A percentile compares a stretch with the other conserved stretches of the same genome.
Evolutionary conservation across 2,888 invertebrate species (phyloP).

Genomic region (Harpalus rubripes): DNA sequence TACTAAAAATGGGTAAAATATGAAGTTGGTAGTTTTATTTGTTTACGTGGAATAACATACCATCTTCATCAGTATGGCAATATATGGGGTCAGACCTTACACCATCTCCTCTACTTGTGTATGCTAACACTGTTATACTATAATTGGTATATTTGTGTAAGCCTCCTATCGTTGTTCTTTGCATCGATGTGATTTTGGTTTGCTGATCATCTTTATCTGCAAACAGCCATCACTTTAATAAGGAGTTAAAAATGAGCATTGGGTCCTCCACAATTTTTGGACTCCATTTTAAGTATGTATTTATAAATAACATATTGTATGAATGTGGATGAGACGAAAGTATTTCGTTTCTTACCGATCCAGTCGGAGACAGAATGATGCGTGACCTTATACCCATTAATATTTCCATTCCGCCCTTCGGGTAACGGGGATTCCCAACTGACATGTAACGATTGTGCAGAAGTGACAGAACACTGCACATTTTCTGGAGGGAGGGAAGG

Average conservation of each 20-base stretch:
- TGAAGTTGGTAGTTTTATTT: too few relatives aligned
- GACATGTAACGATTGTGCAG: conserved; percentile 91
- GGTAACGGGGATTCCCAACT: conserved; percentile 91
- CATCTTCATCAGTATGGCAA: conserved; percentile 94
- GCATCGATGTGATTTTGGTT: conserved; percentile 86
- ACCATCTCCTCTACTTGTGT: conserved; percentile 94
- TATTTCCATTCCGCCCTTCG: conserved; percentile 90
- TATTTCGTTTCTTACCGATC: conserved; percentile 86
- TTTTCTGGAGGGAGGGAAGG: conserved; percentile 92
- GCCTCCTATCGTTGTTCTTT: conserved; percentile 86
- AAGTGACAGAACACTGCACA: conserved; percentile 88
- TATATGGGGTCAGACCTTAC: conserved; percentile 90
- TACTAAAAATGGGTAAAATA: conserved; percentile 79
- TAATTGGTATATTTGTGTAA: conserved; percentile 94
- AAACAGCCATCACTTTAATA: conserved; percentile 68
- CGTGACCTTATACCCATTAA: conserved; percentile 92
- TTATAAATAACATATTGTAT: too few relatives aligned
- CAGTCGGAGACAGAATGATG: conserved; percentile 89
- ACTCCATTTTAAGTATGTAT: too few relatives aligned
- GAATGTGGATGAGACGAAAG: too few relatives aligned
- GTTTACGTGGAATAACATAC: conserved; percentile 77
- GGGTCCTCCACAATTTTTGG: too few relatives aligned
- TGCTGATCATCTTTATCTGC: conserved; percentile 87
- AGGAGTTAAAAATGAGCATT: too few relatives aligned
- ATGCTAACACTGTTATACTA: conserved; percentile 93